Percentiles rank a stretch among this genome's conserved stretches.
Evolutionary conservation across 1,140 invertebrate genomes (phyloP).

Genomic region (Drosophila asahinai): DNA sequence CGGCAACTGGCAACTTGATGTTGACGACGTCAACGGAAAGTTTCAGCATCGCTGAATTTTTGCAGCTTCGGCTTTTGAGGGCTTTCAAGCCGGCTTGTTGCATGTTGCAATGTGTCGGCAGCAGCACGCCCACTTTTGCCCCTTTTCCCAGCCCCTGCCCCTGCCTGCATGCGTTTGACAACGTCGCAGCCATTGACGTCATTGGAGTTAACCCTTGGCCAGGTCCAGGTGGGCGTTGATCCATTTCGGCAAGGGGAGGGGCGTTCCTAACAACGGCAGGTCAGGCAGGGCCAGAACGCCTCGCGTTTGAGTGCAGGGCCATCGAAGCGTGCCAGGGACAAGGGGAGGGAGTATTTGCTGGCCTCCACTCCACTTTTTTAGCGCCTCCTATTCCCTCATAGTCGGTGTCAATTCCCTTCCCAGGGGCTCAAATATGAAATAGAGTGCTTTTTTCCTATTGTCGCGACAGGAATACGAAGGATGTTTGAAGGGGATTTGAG

Average conservation of each 20-base stretch:
- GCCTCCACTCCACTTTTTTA: background rate
- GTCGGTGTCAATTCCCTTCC: slow-evolving; percentile 2
- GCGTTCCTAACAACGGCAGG: slow-evolving; percentile 19
- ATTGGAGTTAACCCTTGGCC: slow-evolving; percentile 66
- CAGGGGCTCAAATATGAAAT: slow-evolving; percentile 2
- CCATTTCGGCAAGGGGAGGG: background rate
- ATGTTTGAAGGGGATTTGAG: background rate
- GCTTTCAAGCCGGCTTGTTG: slow-evolving; percentile 59
- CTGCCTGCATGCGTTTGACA: slow-evolving; percentile 45
- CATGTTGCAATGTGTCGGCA: slow-evolving; percentile 70
- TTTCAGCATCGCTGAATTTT: slow-evolving; percentile 71
- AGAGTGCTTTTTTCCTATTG: slow-evolving; percentile 3
- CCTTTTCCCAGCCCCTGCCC: background rate
- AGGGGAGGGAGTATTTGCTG: slow-evolving; percentile 12
- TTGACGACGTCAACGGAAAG: slow-evolving; percentile 56
- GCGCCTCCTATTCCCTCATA: background rate
- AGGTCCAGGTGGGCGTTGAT: slow-evolving; percentile 13
- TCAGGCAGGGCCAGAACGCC: background rate
- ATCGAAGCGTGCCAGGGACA: slow-evolving; percentile 64
- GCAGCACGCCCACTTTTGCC: slow-evolving; percentile 26
- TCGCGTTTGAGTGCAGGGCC: slow-evolving; percentile 32
- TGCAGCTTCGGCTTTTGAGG: slow-evolving; percentile 60
- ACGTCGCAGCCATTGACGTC: slow-evolving; percentile 63
- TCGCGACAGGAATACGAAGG: background rate
- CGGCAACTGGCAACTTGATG: slow-evolving; percentile 38